Base-by-base conservation (phyloP, 2,113 vertebrate genomes). In the Gymnorhina tibicen region DNA sequence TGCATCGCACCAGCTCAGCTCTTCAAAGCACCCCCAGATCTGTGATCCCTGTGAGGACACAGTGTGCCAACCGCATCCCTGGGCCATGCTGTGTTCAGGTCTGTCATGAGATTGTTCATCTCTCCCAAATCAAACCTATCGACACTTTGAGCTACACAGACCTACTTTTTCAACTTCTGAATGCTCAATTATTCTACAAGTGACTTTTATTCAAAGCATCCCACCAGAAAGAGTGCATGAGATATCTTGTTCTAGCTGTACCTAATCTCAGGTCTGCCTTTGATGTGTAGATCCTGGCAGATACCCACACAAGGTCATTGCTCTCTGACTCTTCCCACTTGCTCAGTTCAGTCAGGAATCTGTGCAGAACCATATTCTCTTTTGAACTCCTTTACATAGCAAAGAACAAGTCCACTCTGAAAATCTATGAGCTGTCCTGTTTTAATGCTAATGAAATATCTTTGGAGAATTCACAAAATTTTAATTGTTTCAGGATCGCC, bases 81-180 rank as follows among this genome's bases (percentile, higher is more conserved):
- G 52, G 27, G 24, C 37, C 3, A 1, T 3, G 26, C 56, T 24
- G 10, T 22, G 24, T 11, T 73, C 44, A 13, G 8, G 7, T 69
- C 30, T 58, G 0, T 6, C 2, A 1, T 6, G 6, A 44, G 30
- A 9, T 13, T 11, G 17, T 9, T 79, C 11, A 0, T 9, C 22
- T 26, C 24, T 39, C 73, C 74, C 42, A 74, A 5, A 30, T 27
- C 30, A 53, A 56, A 3, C 26, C 52, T 24, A 2, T 11, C 10
- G 11, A 30, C n/a, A 33, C 67, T 26, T 10, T 13, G 26, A 77
- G 75, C 32, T 58, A 2, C 32, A 9, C 17, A 56, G 33, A 82
- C n/a, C 52, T 58, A 22, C 50, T 80, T 69, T 88, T 83, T 10
- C 47, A 83, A 3, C 35, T 67, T 59, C 32, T 17, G 33, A 19